Percentiles rank a stretch among this genome's conserved stretches.
These are phyloP conservation scores for Mercenaria mercenaria DNA, from an alignment of 1,140 invertebrate genomes.

Conservation along the genomic window DNA sequence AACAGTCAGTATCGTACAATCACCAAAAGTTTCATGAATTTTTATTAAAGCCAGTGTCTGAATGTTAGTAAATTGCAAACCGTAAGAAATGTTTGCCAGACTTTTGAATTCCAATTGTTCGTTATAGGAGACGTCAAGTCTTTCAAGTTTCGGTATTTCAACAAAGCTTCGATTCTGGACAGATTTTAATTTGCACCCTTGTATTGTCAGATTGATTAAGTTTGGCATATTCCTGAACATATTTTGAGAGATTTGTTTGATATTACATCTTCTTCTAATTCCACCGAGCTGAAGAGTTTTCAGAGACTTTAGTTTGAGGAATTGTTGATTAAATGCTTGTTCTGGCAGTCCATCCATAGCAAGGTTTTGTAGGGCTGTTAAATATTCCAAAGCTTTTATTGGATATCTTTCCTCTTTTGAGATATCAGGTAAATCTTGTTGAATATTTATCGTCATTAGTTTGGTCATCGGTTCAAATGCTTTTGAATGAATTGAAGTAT, in stretches of 20 bases:
- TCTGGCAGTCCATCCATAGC: background rate
- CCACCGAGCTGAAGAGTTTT: background rate
- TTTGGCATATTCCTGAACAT: background rate
- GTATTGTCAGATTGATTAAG: background rate
- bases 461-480: background rate
- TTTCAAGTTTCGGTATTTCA: background rate
- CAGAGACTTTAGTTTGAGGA: background rate
- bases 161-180: background rate
- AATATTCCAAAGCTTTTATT: background rate
- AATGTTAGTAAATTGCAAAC: background rate
- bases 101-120: background rate
- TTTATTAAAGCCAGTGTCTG: background rate
- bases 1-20: background rate
- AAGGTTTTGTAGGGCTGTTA: background rate
- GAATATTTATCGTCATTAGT: background rate
- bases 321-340: background rate
- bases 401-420: background rate
- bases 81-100: background rate
- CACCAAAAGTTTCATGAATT: background rate
- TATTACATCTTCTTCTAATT: background rate
- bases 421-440: background rate
- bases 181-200: background rate
- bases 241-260: background rate
- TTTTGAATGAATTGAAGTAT: background rate
- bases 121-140: background rate